Base-by-base conservation (phyloP, 2,797 vertebrate species). In the Picus viridis region DNA sequence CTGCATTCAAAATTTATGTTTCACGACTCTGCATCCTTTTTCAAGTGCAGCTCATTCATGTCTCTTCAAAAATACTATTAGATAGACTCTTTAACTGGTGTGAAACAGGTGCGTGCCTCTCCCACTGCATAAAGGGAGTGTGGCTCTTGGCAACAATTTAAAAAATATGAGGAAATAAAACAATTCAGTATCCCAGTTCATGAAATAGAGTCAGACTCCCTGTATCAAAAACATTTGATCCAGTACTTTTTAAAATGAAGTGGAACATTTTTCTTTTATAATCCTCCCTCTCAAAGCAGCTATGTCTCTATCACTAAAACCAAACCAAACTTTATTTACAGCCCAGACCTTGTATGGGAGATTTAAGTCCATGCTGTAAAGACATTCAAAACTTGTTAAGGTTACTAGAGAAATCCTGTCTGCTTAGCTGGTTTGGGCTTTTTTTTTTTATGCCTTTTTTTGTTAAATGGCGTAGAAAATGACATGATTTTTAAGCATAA, bases 391-490 rank as follows among this genome's bases (percentile, higher is more conserved):
- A 92, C 61, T 81, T 80, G 65, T 61, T 89, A 73, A 81, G 82
- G 82, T 90, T 95, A 88, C 64, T 92, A 62, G 70, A 94, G 76
- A 87, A 92, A 83, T 83, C 56, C 34, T 93, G 67, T 78, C 82
- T 93, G 69, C 57, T 80, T 73, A 19, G 16, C 2, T 58, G 41
- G 15, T 43, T 43, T 43, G 16, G 15, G 41, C 15, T 16, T 16
- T 43, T 43, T 34, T 34, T 41, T 43, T 43, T 43, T 16, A 16
- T 43, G 15, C 7, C 16, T 27, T 57, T 51, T 61, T 56, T 39
- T 67, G 71, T 72, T 34, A 34, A 2, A 17, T n/a, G 34, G 24
- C 83, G 29, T 56, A 77, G 63, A 71, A 58, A 73, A 87, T 16
- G 1, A 27, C 29, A 12, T 72, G 36, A 57, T 70, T 94, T 90